A percentile compares a stretch with the other conserved stretches of the same genome.
Conservation (phyloP, 2,888 invertebrate species). For the Pilophorus perplexus region DNA sequence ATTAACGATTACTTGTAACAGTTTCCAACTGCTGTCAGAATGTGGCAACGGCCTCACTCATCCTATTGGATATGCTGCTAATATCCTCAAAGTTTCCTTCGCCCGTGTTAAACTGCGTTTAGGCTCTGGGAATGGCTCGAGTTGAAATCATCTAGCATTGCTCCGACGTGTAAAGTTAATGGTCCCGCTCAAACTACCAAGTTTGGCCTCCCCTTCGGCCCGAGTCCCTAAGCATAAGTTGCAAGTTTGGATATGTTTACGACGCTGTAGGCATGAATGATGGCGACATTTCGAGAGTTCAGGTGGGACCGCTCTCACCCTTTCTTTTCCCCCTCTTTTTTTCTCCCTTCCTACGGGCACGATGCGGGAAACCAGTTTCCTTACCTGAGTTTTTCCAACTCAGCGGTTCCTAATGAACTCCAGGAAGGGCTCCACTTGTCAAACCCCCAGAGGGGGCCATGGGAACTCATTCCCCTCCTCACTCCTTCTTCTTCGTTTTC, state of each 20-base stretch:
- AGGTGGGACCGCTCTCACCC: no score
- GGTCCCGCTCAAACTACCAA: slow-evolving; percentile 16
- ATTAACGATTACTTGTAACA: no score
- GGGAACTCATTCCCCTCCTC: background rate
- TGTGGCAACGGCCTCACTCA: no score
- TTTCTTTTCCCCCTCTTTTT: background rate
- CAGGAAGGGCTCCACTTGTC: slow-evolving; percentile 15
- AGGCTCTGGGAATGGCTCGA: background rate
- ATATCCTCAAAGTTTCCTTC: no score
- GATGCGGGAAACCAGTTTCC: background rate
- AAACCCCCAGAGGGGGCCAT: slow-evolving; percentile 15
- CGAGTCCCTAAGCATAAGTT: background rate
- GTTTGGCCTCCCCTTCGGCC: background rate
- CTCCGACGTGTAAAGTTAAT: slow-evolving; percentile 30
- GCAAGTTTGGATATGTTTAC: slow-evolving; percentile 34
- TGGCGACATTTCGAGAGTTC: slow-evolving; percentile 30
- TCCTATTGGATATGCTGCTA: no score
- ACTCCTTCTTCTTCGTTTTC: background rate
- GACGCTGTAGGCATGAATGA: slow-evolving; percentile 31
- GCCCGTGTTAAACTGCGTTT: slow-evolving; percentile 10
- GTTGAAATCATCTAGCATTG: slow-evolving; percentile 29
- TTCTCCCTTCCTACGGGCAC: background rate
- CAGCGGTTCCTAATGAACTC: slow-evolving; percentile 27
- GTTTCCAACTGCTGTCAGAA: no score
- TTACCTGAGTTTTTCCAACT: slow-evolving; percentile 23